Percentiles rank a stretch among this genome's conserved stretches.
Evolutionary conservation across 2,797 vertebrate genomes (phyloP).

Genomic region (Uromys caudimaculatus): DNA sequence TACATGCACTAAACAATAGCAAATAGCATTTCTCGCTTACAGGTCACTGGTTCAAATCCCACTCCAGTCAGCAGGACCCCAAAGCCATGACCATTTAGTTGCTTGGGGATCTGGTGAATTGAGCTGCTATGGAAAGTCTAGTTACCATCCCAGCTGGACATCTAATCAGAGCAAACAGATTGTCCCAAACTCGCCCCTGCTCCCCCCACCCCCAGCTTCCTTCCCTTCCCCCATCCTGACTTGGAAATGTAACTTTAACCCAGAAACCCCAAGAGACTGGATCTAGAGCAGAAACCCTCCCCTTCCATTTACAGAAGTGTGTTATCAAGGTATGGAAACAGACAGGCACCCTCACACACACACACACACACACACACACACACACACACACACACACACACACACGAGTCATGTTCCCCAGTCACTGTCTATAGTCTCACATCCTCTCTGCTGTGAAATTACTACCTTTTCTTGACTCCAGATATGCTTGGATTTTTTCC

Average conservation of each 20-base stretch:
- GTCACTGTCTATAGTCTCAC: background rate
- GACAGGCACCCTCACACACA: background rate
- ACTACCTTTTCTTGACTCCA: slow-evolving; percentile 4
- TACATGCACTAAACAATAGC: background rate
- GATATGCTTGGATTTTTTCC: slow-evolving; percentile 5
- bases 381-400: background rate
- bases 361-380: background rate
- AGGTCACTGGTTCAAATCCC: slow-evolving; percentile 71
- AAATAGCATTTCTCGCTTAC: slow-evolving; percentile 49
- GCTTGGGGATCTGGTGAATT: slow-evolving; percentile 68
- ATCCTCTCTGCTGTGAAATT: slow-evolving; percentile 50
- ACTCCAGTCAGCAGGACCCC: slow-evolving; percentile 65
- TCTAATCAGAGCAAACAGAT: slow-evolving; percentile 72
- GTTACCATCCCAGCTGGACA: slow-evolving; percentile 65
- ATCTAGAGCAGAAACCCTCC: background rate
- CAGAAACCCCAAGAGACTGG: slow-evolving; percentile 18
- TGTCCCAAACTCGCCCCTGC: slow-evolving; percentile 32
- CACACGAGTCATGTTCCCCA: background rate
- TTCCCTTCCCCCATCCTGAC: background rate
- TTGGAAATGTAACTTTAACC: background rate
- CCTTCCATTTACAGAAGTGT: slow-evolving; percentile 31
- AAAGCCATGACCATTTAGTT: slow-evolving; percentile 58
- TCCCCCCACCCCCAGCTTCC: background rate
- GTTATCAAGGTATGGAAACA: background rate
- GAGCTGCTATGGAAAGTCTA: slow-evolving; percentile 67